Evolutionary conservation across 2,888 invertebrate genomes (phyloP), one percentile per base, ranked within the genome.

Genomic region (Cetonia aurata): DNA sequence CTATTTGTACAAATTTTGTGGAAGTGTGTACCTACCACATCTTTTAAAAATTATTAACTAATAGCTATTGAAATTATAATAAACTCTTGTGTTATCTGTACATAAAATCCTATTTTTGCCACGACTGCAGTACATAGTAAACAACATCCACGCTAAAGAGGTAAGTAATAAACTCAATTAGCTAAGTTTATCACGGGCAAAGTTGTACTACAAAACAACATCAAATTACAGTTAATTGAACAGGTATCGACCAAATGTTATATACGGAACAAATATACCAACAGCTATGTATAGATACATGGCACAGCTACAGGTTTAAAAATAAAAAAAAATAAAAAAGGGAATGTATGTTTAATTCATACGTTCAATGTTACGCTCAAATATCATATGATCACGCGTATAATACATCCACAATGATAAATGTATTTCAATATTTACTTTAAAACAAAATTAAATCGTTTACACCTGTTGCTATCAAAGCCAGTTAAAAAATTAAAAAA

Each of bases 391-490:
- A 37, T 13, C 41, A n/a, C 50, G n/a, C 37, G 10, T 37, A 12
- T 37, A 65, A 50, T 50, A 65, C 17, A 50, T 50, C 50, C 33
- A 37, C 8, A 65, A 50, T 50, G 62, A 65, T 65, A 65, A 50
- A 65, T 50, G 50, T 41, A 17, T 65, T 52, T 50, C 62, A 65
- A 50, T 65, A 65, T 65, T 65, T 65, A 65, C 50, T 65, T 50
- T 65, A 65, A 65, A 50, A 52, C 62, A 65, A 65, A 65, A 65
- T 46, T 50, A 65, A 65, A 65, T 65, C 50, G 62, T 50, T 65
- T 50, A 65, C 62, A 65, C 62, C 62, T 65, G 62, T 65, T 65
- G 62, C 62, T 65, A 37, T 50, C 25, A 65, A 37, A 37, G 15
- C 37, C 52, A 17, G 33, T 65, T 2, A 65, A 37, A 50, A 65